These are phyloP conservation scores for Catharus bicknelli DNA, from an alignment of 2,113 vertebrate genomes.

Conservation along the genomic window DNA sequence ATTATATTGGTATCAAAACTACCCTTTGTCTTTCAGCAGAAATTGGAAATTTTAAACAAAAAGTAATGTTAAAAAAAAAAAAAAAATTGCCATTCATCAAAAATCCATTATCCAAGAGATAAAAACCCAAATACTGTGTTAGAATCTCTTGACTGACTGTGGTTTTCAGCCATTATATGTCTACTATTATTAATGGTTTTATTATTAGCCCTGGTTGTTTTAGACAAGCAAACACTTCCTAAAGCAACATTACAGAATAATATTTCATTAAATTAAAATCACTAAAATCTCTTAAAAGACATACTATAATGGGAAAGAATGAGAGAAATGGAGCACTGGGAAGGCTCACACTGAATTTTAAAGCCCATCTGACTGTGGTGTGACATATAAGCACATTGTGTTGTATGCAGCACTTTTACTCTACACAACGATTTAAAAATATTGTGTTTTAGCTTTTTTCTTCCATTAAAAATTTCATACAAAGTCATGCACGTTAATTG, in stretches of 20 bases:
- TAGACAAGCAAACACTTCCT: background rate
- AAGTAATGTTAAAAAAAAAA: background rate
- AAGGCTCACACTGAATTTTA: background rate
- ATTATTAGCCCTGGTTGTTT: background rate
- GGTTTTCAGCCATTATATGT: background rate
- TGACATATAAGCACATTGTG: background rate
- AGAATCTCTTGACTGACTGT: background rate
- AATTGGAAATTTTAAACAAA: background rate
- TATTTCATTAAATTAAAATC: constrained; percentile 14
- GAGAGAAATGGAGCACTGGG: background rate
- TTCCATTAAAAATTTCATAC: constrained; percentile 20
- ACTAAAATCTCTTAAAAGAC: background rate
- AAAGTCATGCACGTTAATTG: background rate
- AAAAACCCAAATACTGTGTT: background rate
- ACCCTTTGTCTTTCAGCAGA: background rate
- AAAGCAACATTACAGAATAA: background rate
- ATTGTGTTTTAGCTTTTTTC: background rate
- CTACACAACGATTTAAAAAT: background rate
- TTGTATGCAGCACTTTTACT: background rate
- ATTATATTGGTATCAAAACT: background rate
- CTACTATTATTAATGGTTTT: background rate
- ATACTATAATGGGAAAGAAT: background rate
- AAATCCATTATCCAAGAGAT: background rate
- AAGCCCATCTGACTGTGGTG: background rate
- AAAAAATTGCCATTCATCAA: background rate